These are phyloP conservation scores for Leptodactylus fuscus DNA, from an alignment of 2,113 vertebrate genomes.

Conservation along the genomic window DNA sequence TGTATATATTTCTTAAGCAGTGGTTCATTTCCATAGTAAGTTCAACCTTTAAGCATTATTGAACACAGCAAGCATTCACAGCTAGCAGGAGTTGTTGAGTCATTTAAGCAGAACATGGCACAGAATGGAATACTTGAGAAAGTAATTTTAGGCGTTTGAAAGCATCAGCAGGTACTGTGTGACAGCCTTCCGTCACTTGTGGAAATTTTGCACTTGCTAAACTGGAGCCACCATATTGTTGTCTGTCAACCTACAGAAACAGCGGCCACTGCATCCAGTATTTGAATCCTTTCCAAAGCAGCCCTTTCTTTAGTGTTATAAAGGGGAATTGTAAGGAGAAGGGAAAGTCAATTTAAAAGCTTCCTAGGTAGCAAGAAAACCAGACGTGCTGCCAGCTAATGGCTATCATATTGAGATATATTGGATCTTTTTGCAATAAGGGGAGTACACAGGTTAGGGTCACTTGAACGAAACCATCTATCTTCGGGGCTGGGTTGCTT, in stretches of 20 bases:
- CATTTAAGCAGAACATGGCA: not conserved
- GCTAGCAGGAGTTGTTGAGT: not conserved
- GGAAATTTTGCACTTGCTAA: not conserved
- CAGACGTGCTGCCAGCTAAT: not conserved
- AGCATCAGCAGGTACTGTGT: not conserved
- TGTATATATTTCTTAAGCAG: not conserved
- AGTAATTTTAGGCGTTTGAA: not conserved
- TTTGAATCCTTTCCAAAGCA: not conserved
- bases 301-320: not conserved
- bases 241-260: not conserved
- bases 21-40: not conserved
- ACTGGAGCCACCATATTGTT: not conserved
- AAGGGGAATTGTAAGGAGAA: not conserved
- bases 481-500: too few species aligned
- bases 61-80: not conserved
- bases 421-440: too few species aligned
- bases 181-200: not conserved
- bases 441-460: too few species aligned
- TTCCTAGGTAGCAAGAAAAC: not conserved
- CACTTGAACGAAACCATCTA: too few species aligned
- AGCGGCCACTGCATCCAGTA: not conserved
- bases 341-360: not conserved
- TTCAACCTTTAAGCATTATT: not conserved
- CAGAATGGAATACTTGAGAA: not conserved
- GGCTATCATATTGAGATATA: too few species aligned